Evolutionary conservation across 1,140 invertebrate species (phyloP), one percentile per base, ranked within the genome.

Genomic region (Stenopsyche tienmushanensis): DNA sequence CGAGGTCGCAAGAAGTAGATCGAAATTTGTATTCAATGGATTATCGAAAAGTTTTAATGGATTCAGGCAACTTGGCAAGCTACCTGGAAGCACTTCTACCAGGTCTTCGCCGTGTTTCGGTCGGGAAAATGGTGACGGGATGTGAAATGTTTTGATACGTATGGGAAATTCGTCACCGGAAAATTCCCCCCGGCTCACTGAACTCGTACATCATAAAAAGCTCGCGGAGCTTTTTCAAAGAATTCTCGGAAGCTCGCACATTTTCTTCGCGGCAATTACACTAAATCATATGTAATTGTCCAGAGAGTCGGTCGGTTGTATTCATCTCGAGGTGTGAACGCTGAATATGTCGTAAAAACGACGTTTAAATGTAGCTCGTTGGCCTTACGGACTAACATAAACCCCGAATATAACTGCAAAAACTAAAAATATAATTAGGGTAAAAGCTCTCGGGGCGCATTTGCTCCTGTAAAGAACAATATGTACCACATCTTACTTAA

Each of bases 221-320:
- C n/a, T n/a, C n/a, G n/a, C n/a, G n/a, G n/a, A n/a, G n/a, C n/a
- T n/a, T n/a, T n/a, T n/a, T n/a, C n/a, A n/a, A n/a, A n/a, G n/a
- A n/a, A n/a, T n/a, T n/a, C n/a, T n/a, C n/a, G 25, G 29, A 57
- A 57, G 20, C 21, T 39, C 34, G 13, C 26, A 15, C n/a, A 21
- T 41, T 57, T 57, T 42, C 34, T 57, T 57, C 34, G 34, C 26
- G 26, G 53, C 53, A 26, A 34, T 41, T 34, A 41, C 18, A 41
- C 53, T 57, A 57, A 57, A 57, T 57, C 53, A 57, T 57, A 57
- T 10, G 29, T 57, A 57, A 57, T 57, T 57, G 53, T 57, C 44
- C 44, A 25, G 53, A 21, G 53, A 42, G 24, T 53, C 23, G 20
- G 50, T 20, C 50, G 50, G 50, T 53, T 21, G 45, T 49, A 49